Evolutionary conservation across 2,888 invertebrate genomes (phyloP).

Genomic region (Conus canariensis): DNA sequence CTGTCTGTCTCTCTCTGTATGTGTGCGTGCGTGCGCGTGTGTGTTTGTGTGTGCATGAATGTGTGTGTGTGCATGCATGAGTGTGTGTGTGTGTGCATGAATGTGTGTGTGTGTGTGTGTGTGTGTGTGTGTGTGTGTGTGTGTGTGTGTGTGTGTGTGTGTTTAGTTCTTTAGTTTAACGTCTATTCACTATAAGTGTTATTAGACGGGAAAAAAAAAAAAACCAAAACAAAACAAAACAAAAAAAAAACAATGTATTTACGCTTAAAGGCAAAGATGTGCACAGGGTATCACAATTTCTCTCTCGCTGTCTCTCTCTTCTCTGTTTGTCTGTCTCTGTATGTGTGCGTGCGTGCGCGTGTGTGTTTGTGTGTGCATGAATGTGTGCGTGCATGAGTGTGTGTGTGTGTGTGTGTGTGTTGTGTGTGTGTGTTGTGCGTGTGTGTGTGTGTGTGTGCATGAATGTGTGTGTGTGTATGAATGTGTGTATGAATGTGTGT

Average conservation of each 20-base stretch:
- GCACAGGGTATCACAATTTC: no score
- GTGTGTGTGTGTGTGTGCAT: not conserved
- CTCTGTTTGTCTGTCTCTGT: not conserved
- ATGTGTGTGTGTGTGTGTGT: conserved; percentile 5
- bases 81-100: not conserved
- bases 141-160: no score
- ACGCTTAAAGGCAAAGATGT: no score
- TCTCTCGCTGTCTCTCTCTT: no score
- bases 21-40: not conserved
- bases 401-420: not conserved
- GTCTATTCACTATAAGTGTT: no score
- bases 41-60: not conserved
- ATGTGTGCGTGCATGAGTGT: not conserved
- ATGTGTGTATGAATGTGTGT: not conserved
- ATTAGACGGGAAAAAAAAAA: no score
- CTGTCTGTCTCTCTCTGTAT: not conserved
- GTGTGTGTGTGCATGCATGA: not conserved
- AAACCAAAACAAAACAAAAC: no score
- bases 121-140: no score
- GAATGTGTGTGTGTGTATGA: no score
- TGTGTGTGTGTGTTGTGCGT: not conserved
- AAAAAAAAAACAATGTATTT: no score
- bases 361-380: not conserved
- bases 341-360: not conserved
- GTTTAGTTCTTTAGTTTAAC: no score